Evolutionary conservation across 2,113 vertebrate species (phyloP).

Genomic region (Thomomys bottae): DNA sequence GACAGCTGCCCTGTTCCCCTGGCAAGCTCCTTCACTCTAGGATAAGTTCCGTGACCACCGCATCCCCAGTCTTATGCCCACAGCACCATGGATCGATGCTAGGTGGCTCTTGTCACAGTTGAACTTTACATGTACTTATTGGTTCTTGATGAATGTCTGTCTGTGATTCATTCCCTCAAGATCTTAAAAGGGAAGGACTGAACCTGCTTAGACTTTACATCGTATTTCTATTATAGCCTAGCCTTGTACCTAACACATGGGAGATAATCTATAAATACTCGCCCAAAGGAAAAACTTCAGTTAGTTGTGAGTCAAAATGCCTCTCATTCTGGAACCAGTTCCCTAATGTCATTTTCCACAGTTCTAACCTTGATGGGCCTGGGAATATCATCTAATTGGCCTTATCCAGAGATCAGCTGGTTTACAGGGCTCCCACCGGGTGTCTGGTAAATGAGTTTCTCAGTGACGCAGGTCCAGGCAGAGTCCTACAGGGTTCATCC

Average conservation of each 20-base stretch:
- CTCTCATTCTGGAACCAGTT: not conserved
- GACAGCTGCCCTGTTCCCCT: not conserved
- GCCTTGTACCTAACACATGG: not conserved
- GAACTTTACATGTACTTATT: not conserved
- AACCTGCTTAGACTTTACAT: not conserved
- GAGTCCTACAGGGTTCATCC: not conserved
- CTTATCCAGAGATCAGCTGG: not conserved
- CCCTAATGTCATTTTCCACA: not conserved
- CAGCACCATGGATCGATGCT: not conserved
- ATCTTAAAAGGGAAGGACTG: not conserved
- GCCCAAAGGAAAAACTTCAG: not conserved
- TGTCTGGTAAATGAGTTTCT: not conserved
- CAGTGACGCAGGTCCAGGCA: not conserved
- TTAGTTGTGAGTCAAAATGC: not conserved
- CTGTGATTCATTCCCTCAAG: not conserved
- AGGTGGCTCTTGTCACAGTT: not conserved
- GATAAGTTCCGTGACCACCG: not conserved
- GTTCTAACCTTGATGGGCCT: not conserved
- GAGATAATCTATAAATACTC: constrained; percentile 12
- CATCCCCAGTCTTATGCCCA: not conserved
- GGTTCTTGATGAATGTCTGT: not conserved
- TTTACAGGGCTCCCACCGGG: not conserved
- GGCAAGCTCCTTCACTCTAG: not conserved
- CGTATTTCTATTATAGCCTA: constrained; percentile 15
- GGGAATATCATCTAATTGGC: not conserved